Percentiles rank a stretch among this genome's conserved stretches.
phyloP scores from a whole-genome alignment of 2,797 vertebrate species.

The Muscicapa comitata region DNA sequence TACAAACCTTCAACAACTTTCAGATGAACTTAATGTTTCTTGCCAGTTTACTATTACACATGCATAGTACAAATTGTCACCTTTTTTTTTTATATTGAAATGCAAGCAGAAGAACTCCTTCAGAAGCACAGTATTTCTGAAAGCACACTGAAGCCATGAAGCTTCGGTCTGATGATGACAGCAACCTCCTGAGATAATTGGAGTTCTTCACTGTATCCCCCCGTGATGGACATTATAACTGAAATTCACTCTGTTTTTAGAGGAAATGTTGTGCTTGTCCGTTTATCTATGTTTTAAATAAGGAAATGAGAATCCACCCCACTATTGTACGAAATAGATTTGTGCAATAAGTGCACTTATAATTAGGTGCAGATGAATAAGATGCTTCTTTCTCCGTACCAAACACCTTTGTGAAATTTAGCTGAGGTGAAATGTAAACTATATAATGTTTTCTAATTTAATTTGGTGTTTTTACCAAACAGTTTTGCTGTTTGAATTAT shows the following conservation, averaged over 20 bases:
- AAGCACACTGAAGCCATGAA: not conserved
- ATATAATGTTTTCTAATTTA: conserved; percentile 16
- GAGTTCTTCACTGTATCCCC: not conserved
- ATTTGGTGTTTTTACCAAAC: conserved; percentile 45
- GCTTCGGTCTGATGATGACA: not conserved
- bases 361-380: not conserved
- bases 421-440: not conserved
- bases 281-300: not conserved
- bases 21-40: not conserved
- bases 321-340: not conserved
- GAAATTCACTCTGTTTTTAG: not conserved
- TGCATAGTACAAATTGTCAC: not conserved
- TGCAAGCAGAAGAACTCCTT: not conserved
- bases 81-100: not conserved
- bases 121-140: not conserved
- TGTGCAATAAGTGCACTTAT: not conserved
- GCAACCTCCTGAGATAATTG: not conserved
- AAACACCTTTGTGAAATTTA: conserved; percentile 48
- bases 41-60: not conserved
- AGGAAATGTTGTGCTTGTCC: not conserved
- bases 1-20: not conserved
- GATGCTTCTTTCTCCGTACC: not conserved
- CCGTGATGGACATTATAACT: not conserved
- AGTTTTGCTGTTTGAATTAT: conserved; percentile 60
- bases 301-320: not conserved